Evolutionary conservation across 2,113 vertebrate genomes (phyloP).

Genomic region (Bos taurus): ARS-UCD2.0 NC_037335.1:53530501-53531000

Average conservation of each 20-base stretch:
- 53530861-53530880: not conserved
- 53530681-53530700: rapidly evolving
- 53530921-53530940: not conserved
- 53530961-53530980: conserved; percentile 22
- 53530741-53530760: not conserved
- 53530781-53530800: not conserved
- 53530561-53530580: not conserved
- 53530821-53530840: not conserved
- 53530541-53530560: not conserved
- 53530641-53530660: not conserved
- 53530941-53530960: not conserved
- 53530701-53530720: not conserved
- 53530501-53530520: not conserved
- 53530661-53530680: not conserved
- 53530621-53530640: not conserved
- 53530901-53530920: not conserved
- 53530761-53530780: not conserved
- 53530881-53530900: not conserved
- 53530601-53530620: not conserved
- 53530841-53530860: not conserved
- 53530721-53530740: not conserved
- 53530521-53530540: not conserved
- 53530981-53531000: not conserved
- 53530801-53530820: not conserved
- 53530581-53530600: not conserved